Base-by-base conservation (phyloP, 2,888 invertebrate genomes). In the Nemotelus nigrinus region DNA sequence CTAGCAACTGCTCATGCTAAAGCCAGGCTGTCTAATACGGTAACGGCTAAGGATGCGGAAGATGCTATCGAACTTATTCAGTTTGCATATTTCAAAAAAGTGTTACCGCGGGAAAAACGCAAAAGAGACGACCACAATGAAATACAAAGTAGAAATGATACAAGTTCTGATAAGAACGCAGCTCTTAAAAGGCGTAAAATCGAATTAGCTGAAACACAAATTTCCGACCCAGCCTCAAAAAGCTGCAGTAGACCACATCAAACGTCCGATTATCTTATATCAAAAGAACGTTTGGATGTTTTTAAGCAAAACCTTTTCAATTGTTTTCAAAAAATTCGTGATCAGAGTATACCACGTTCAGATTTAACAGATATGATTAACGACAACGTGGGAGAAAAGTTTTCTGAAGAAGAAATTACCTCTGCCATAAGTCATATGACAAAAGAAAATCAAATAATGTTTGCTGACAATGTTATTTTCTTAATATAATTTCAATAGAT, bases 1-100 rank as follows among this genome's bases (percentile, higher is more conserved):
- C 89, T 99, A 80, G 90, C 99, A 0, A 99, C 98, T 0, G 98
- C 99, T 2, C 98, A 98, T 89, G 99, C 99, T 10, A 98, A 98
- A 86, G 94, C 96, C 44, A 91, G 99, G 25, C 91, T 99, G 85
- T 95, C 96, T 64, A 94, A 93, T 84, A 91, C 90, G n/a, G 93
- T 99, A 0, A 92, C 93, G 3, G 90, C 90, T 2, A 91, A 93
- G 78, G 99, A 99, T 88, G 98, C 99, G 0, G 90, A 92, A 77
- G 92, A 94, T 58, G 98, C 98, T 45, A 96, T 98, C 80, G 96
- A 98, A 84, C 89, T 99, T 2, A 93, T 99, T 39, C 95, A 98
- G 84, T 99, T 91, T 87, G 98, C 98, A 0, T 97, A 96, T 87
- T 99, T 99, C 88, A 98, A 98, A 86, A 95, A 95, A 89, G 97